Conservation (phyloP, 2,888 invertebrate species). For the Sinodicranocentrus sp. region DNA sequence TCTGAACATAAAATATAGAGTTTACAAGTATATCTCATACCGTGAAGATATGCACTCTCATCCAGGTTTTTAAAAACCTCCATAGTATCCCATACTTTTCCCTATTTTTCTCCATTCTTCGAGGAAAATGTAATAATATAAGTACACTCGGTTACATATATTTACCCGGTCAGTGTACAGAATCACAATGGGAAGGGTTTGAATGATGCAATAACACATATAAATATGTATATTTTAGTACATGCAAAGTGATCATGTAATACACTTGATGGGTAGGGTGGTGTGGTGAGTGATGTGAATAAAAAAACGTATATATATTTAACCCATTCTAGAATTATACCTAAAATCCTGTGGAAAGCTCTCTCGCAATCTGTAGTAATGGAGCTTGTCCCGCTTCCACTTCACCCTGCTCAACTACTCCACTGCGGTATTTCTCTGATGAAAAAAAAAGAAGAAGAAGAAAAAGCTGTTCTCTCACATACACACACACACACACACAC, state of each 20-base stretch:
- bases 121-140: constrained; percentile 32
- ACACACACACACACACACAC: no score
- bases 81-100: no score
- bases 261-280: not conserved
- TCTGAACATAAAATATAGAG: constrained; percentile 39
- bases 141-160: constrained; percentile 38
- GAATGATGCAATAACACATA: constrained; percentile 49
- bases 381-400: not conserved
- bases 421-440: constrained; percentile 15
- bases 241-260: not conserved
- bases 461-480: constrained; percentile 18
- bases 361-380: not conserved
- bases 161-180: constrained; percentile 48
- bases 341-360: not conserved
- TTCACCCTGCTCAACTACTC: not conserved
- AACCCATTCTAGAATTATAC: not conserved
- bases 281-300: constrained; percentile 11
- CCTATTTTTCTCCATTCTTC: no score
- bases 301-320: not conserved
- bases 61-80: not conserved
- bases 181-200: constrained; percentile 43
- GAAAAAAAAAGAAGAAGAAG: not conserved
- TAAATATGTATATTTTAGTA: not conserved
- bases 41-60: not conserved
- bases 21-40: not conserved